phyloP scores from a whole-genome alignment of 2,797 vertebrate genomes.

The Heliangelus exortis region DNA sequence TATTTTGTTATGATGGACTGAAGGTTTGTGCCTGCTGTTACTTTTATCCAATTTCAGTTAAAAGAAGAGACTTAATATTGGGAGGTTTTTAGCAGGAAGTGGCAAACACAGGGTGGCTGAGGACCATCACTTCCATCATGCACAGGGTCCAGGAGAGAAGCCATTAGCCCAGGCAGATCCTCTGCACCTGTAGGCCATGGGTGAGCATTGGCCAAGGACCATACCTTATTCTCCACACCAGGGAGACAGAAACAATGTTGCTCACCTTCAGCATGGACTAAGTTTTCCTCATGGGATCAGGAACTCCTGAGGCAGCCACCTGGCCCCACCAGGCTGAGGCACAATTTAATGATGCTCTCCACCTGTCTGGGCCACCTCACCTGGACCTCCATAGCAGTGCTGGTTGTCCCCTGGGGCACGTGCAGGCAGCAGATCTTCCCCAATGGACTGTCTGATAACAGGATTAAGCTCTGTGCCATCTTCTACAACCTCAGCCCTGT shows the following conservation, averaged over 20 bases:
- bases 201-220: background rate
- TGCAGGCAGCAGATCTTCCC: background rate
- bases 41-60: background rate
- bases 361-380: background rate
- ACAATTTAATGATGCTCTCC: too few relatives aligned
- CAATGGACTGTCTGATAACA: too few relatives aligned
- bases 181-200: background rate
- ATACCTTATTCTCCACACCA: background rate
- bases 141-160: background rate
- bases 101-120: background rate
- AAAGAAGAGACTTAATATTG: background rate
- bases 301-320: background rate
- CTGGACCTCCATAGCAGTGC: background rate
- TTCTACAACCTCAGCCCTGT: accelerated
- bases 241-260: too few relatives aligned
- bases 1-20: background rate
- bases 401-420: background rate
- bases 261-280: background rate
- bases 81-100: background rate
- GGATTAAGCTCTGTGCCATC: too few relatives aligned
- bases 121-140: accelerated
- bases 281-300: background rate
- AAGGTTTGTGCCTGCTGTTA: background rate
- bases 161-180: background rate
- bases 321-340: background rate